Evolutionary conservation across 2,113 vertebrate species (phyloP).

Genomic region (Actenoides hombroni): DNA sequence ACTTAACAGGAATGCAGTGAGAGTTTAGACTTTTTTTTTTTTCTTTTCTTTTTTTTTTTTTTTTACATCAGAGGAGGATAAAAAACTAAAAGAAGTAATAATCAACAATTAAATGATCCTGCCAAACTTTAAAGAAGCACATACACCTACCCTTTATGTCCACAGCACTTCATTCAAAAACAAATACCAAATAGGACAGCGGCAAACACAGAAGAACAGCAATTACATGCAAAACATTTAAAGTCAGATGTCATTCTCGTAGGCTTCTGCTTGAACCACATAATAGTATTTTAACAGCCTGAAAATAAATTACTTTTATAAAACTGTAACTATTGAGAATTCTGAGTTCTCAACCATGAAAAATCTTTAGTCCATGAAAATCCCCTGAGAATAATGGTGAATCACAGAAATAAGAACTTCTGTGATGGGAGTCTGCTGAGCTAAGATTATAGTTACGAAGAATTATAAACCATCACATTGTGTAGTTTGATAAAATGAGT

Average conservation of each 20-base stretch:
- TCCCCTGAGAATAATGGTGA: rapidly evolving
- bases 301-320: background rate
- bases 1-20: background rate
- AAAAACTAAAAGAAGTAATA: background rate
- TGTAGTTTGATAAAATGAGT: background rate
- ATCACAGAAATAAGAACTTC: background rate
- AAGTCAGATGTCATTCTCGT: background rate
- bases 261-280: background rate
- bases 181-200: background rate
- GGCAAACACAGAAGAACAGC: background rate
- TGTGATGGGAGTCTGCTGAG: background rate
- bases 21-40: background rate
- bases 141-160: background rate
- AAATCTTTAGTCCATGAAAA: background rate
- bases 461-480: background rate
- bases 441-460: background rate
- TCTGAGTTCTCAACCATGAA: background rate
- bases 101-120: background rate
- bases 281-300: background rate
- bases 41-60: background rate
- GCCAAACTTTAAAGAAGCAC: background rate
- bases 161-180: background rate
- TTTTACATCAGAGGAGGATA: background rate
- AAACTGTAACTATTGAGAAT: background rate
- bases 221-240: background rate